phyloP scores from a whole-genome alignment of 2,113 vertebrate genomes.

The Rhabdornis inornatus region DNA sequence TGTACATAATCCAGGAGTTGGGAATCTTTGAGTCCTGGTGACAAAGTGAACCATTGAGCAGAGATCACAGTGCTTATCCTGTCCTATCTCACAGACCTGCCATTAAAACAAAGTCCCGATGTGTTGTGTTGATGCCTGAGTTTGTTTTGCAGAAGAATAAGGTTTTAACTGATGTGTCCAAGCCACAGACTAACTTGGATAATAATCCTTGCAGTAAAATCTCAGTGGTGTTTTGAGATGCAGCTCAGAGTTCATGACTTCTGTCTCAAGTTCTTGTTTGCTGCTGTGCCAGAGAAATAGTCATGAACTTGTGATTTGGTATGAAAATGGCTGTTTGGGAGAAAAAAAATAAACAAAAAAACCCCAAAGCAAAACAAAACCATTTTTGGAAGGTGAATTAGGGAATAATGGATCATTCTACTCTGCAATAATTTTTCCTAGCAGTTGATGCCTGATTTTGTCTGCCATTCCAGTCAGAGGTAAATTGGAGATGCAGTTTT shows the following conservation, averaged over 20 bases:
- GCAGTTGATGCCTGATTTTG: not conserved
- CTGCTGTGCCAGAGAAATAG: conserved; percentile 30
- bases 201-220: not conserved
- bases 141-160: not conserved
- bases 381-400: not conserved
- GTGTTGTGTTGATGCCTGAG: not conserved
- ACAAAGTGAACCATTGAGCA: not conserved
- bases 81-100: not conserved
- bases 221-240: not conserved
- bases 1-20: not conserved
- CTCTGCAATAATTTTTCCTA: not conserved
- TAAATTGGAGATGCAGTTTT: not conserved
- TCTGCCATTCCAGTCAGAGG: not conserved
- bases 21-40: not conserved
- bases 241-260: not conserved
- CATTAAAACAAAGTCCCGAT: not conserved
- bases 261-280: not conserved
- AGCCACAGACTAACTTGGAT: conserved; percentile 6
- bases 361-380: not conserved
- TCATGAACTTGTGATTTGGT: conserved; percentile 43
- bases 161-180: not conserved
- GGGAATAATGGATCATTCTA: not conserved
- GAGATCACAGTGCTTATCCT: not conserved
- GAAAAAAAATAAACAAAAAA: not conserved
- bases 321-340: not conserved